phyloP scores from a whole-genome alignment of 2,888 invertebrate species.

The Ferdinandea cuprea region DNA sequence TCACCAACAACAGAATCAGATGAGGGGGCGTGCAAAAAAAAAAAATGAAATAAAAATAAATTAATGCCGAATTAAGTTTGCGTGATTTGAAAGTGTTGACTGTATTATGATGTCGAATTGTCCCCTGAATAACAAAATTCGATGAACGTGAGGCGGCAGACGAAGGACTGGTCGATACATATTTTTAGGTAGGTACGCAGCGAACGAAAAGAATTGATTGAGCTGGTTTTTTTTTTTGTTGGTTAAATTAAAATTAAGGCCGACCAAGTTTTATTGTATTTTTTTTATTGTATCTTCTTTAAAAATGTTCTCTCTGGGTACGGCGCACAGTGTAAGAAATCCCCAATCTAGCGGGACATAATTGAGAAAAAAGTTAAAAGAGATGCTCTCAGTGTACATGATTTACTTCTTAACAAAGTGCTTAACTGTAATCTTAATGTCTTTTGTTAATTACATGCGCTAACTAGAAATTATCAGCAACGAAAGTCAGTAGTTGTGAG shows the following conservation, averaged over 20 bases:
- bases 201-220: too few relatives aligned
- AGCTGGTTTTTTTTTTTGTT: too few relatives aligned
- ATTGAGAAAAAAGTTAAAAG: too few relatives aligned
- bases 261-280: too few relatives aligned
- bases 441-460: background rate
- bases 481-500: background rate
- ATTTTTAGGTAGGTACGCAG: too few relatives aligned
- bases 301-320: too few relatives aligned
- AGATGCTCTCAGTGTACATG: background rate
- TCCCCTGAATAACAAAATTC: conserved; percentile 38
- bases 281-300: too few relatives aligned
- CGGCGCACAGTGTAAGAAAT: too few relatives aligned
- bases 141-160: too few relatives aligned
- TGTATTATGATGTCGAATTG: conserved; percentile 60
- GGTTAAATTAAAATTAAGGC: too few relatives aligned
- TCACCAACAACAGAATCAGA: conserved; percentile 23
- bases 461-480: conserved; percentile 6
- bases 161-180: too few relatives aligned
- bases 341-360: too few relatives aligned
- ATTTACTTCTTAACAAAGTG: conserved; percentile 2
- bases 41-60: conserved; percentile 24
- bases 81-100: conserved; percentile 62
- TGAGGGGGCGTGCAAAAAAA: conserved; percentile 10
- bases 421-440: background rate
- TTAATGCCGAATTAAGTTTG: conserved; percentile 51